Percentiles rank a stretch among this genome's conserved stretches.
Evolutionary conservation across 2,888 invertebrate species (phyloP).

Genomic region (Microctonus aethiopoides): DNA sequence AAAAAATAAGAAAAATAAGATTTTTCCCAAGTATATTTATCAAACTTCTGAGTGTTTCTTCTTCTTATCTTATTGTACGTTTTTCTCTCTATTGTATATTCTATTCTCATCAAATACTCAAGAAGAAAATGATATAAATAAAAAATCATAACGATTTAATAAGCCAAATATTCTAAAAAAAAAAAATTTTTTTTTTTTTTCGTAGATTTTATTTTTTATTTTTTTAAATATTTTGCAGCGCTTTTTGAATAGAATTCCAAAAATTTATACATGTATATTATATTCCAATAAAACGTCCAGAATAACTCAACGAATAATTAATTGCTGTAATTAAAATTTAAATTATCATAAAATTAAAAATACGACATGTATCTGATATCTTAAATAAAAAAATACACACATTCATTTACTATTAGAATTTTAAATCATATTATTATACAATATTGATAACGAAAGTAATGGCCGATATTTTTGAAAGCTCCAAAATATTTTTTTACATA

Average conservation of each 20-base stretch:
- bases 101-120: not conserved
- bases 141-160: not conserved
- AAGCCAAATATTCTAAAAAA: not conserved
- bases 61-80: not conserved
- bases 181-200: not conserved
- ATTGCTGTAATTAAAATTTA: not conserved
- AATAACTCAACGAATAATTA: not conserved
- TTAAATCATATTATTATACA: too few species aligned
- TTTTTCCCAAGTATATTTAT: not conserved
- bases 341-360: slow-evolving; percentile 29
- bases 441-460: slow-evolving; percentile 41
- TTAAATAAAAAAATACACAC: too few species aligned
- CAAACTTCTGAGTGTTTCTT: not conserved
- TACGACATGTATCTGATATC: too few species aligned
- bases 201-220: too few species aligned
- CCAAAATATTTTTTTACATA: slow-evolving; percentile 49
- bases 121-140: not conserved
- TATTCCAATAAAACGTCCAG: not conserved
- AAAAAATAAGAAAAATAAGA: not conserved
- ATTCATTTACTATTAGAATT: too few species aligned
- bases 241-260: too few species aligned
- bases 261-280: not conserved
- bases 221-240: not conserved
- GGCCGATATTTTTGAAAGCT: slow-evolving; percentile 49
- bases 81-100: not conserved